Evolutionary conservation across 2,888 invertebrate genomes (phyloP).

Genomic region (Megamerina dolium): DNA sequence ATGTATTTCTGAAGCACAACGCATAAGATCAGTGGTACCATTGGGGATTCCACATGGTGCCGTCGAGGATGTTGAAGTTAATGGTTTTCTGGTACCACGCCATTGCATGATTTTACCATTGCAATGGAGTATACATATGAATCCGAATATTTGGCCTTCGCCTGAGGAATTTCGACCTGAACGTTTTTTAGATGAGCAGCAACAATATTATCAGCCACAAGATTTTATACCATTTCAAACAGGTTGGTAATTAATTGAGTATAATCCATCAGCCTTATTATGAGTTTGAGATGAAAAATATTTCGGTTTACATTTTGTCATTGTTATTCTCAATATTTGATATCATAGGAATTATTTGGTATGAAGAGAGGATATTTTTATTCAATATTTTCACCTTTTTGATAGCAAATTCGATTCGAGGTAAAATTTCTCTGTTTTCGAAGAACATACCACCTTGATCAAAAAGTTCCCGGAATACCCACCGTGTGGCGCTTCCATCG

Average conservation of each 20-base stretch:
- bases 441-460: no score
- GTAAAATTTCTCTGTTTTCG: no score
- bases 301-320: no score
- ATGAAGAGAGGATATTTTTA: no score
- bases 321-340: no score
- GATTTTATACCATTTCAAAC: constrained; percentile 78
- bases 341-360: no score
- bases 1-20: constrained; percentile 69
- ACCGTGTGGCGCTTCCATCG: no score
- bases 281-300: no score
- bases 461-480: no score
- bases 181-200: constrained; percentile 63
- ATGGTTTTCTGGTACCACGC: constrained; percentile 61
- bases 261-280: no score
- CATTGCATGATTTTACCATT: constrained; percentile 71
- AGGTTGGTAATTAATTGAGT: constrained; percentile 60
- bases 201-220: constrained; percentile 58
- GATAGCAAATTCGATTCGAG: no score
- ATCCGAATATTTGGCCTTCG: constrained; percentile 60
- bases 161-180: constrained; percentile 64
- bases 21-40: constrained; percentile 73
- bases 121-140: constrained; percentile 76
- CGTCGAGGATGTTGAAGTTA: constrained; percentile 50
- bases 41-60: constrained; percentile 81
- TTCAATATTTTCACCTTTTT: no score